These are phyloP conservation scores for Acanthosepion esculentum DNA, from an alignment of 2,888 invertebrate genomes.

Conservation along the genomic window DNA sequence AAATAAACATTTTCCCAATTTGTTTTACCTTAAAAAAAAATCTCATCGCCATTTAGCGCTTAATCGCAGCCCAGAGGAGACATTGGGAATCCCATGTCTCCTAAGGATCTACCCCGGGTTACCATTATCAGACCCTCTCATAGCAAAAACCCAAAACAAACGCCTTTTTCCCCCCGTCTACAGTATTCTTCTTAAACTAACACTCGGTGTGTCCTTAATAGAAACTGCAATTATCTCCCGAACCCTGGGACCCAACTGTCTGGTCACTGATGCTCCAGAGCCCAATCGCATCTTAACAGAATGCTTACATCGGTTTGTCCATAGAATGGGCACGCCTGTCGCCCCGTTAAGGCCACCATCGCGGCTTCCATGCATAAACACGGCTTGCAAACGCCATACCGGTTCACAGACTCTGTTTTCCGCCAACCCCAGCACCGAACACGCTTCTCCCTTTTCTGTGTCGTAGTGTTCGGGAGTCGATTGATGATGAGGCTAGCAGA, in stretches of 20 bases:
- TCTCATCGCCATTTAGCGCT: too few species aligned
- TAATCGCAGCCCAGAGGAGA: too few species aligned
- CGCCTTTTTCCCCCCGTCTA: too few species aligned
- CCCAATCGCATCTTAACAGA: neutral
- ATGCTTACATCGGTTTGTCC: neutral
- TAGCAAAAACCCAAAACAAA: too few species aligned
- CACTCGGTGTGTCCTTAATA: neutral
- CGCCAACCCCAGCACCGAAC: neutral
- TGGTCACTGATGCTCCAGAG: neutral
- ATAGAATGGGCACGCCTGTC: neutral
- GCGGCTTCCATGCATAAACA: neutral
- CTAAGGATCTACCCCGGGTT: too few species aligned
- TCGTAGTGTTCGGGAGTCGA: neutral
- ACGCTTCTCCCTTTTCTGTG: neutral
- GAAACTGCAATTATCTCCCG: neutral
- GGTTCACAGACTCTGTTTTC: neutral
- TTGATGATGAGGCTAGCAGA: neutral
- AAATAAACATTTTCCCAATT: too few species aligned
- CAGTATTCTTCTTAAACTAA: neutral
- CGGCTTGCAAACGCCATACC: neutral
- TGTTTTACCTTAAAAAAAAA: too few species aligned
- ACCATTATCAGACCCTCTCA: too few species aligned
- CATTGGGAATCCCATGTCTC: too few species aligned
- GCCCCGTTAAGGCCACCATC: neutral
- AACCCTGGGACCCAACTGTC: neutral